phyloP scores from a whole-genome alignment of 2,113 vertebrate species.

The Tor tambroides region DNA sequence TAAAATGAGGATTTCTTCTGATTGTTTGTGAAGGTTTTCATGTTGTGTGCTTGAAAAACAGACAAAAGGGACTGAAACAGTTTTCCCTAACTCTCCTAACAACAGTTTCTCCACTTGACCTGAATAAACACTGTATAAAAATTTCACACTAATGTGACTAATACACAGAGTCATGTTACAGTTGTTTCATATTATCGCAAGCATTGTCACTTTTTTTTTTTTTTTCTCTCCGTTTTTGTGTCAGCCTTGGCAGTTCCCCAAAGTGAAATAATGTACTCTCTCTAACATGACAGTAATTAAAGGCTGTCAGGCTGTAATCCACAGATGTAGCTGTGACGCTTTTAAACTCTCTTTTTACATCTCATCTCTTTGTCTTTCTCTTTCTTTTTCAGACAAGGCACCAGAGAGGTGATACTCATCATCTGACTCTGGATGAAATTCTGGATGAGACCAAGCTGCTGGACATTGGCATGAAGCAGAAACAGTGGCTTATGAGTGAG shows the following conservation, averaged over 20 bases:
- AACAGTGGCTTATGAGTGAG: constrained; percentile 97
- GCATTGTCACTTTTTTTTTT: too few relatives aligned
- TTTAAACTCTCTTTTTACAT: constrained; percentile 20
- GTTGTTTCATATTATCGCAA: background rate
- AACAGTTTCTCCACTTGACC: too few relatives aligned
- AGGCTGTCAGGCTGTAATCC: constrained; percentile 52
- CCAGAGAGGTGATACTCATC: constrained; percentile 93
- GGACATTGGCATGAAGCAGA: constrained; percentile 97
- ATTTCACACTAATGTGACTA: constrained; percentile 60
- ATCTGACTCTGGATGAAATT: constrained; percentile 93
- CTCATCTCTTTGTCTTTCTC: background rate
- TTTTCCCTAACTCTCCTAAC: background rate
- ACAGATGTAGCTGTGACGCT: constrained; percentile 36
- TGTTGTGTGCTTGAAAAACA: background rate
- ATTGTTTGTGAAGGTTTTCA: background rate
- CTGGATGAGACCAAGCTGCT: constrained; percentile 98
- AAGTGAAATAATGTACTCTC: constrained; percentile 12
- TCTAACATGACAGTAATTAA: constrained; percentile 23
- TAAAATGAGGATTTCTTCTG: background rate
- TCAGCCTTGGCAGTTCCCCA: background rate
- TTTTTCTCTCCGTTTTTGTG: background rate
- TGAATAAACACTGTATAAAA: background rate
- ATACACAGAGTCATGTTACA: constrained; percentile 44
- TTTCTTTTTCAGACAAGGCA: constrained; percentile 84
- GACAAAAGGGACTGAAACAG: background rate